Percentiles rank a stretch among this genome's conserved stretches.
These are phyloP conservation scores for Halictus rubicundus DNA, from an alignment of 1,140 invertebrate species.

Conservation along the genomic window DNA sequence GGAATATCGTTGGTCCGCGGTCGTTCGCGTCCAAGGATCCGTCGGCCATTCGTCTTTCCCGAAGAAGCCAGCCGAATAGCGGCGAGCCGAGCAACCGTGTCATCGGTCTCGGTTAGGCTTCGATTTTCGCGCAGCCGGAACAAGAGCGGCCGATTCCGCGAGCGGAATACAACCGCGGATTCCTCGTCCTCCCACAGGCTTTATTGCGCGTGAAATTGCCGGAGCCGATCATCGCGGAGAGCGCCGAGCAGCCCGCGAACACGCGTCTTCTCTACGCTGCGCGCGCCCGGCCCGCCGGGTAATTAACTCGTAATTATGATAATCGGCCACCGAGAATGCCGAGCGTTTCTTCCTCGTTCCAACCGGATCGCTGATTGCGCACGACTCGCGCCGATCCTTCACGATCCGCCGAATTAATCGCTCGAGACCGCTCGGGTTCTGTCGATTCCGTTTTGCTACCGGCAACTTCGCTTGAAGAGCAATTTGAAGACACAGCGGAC, in stretches of 20 bases:
- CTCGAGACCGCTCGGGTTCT: too few relatives aligned
- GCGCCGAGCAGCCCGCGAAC: background rate
- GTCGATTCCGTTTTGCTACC: too few relatives aligned
- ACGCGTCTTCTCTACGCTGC: background rate
- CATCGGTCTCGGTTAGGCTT: conserved; percentile 14
- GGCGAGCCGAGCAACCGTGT: background rate
- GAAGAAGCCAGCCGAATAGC: background rate
- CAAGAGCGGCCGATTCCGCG: conserved; percentile 1
- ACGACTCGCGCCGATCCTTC: too few relatives aligned
- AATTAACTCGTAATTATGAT: conserved; percentile 51
- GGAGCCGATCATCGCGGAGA: background rate
- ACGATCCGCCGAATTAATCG: too few relatives aligned
- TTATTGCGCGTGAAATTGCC: conserved; percentile 43
- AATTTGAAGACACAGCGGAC: too few relatives aligned
- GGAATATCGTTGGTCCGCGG: conserved; percentile 66
- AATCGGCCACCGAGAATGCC: conserved; percentile 23
- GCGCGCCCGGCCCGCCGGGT: conserved; percentile 11
- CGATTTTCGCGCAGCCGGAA: conserved; percentile 27
- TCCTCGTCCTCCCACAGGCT: conserved; percentile 38
- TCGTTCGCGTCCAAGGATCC: conserved; percentile 53
- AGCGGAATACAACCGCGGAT: conserved; percentile 13
- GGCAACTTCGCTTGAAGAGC: too few relatives aligned
- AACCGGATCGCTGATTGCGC: conserved; percentile 16
- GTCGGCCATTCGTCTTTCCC: conserved; percentile 49
- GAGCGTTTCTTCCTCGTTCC: conserved; percentile 34